Evolutionary conservation across 2,888 invertebrate genomes (phyloP).

Genomic region (Watsonalla cultraria): DNA sequence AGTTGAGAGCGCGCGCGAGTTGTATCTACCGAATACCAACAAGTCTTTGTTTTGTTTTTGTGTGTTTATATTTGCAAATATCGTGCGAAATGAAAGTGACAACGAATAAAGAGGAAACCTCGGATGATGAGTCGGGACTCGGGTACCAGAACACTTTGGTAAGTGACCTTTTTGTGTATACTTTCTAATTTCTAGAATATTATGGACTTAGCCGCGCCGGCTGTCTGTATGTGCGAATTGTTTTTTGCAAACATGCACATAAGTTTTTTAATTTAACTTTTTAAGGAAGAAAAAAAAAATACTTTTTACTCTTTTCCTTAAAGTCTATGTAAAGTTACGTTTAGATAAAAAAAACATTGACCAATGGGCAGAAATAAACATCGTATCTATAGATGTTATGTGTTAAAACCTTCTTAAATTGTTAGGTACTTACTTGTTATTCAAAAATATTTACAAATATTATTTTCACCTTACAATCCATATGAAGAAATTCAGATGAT

Average conservation of each 20-base stretch:
- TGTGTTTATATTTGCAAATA: constrained; percentile 38
- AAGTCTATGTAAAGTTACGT: too few relatives aligned
- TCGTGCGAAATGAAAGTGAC: constrained; percentile 55
- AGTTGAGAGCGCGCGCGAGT: constrained; percentile 23
- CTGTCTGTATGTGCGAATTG: constrained; percentile 8
- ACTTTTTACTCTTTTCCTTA: too few relatives aligned
- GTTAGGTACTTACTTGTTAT: too few relatives aligned
- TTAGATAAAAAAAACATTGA: too few relatives aligned
- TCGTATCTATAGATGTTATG: too few relatives aligned
- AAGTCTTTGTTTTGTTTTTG: constrained; percentile 48
- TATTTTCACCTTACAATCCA: too few relatives aligned
- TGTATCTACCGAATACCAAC: constrained; percentile 18
- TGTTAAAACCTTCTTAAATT: too few relatives aligned
- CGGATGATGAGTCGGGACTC: constrained; percentile 81
- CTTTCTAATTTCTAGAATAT: constrained; percentile 60
- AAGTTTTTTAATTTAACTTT: neutral
- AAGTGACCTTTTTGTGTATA: constrained; percentile 48
- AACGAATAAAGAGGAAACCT: constrained; percentile 61
- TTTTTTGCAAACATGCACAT: neutral
- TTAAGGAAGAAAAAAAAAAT: too few relatives aligned
- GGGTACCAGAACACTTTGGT: constrained; percentile 86
- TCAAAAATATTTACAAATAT: too few relatives aligned
- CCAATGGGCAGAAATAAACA: too few relatives aligned
- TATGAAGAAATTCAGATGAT: too few relatives aligned
- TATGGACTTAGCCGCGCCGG: constrained; percentile 11